phyloP scores from a whole-genome alignment of 1,140 invertebrate genomes.

The Drosophila kurseongensis region DNA sequence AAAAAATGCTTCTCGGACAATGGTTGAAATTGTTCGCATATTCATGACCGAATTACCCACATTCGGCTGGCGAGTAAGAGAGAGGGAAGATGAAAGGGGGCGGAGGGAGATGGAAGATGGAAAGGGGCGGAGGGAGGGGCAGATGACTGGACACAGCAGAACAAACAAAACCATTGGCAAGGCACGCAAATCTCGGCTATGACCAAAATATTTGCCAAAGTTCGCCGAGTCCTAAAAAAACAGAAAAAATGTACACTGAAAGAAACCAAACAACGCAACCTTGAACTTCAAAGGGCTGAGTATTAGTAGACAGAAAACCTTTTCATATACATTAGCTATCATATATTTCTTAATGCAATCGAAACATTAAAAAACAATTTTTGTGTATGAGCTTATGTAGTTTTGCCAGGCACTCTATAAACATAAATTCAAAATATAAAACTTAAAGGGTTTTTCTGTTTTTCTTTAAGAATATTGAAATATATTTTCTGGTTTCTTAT shows the following conservation, averaged over 20 bases:
- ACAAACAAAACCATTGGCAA: slow-evolving; percentile 78
- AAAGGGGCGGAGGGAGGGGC: slow-evolving; percentile 1
- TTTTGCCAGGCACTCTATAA: too few relatives aligned
- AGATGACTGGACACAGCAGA: slow-evolving; percentile 75
- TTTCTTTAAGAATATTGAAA: too few relatives aligned
- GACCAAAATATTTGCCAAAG: slow-evolving; percentile 79
- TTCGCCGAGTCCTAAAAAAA: slow-evolving; percentile 49
- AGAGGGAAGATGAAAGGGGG: not conserved
- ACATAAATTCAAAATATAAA: too few relatives aligned
- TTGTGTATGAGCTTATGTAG: too few relatives aligned
- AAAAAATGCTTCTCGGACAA: slow-evolving; percentile 76
- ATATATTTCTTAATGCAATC: too few relatives aligned
- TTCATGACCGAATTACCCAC: slow-evolving; percentile 81
- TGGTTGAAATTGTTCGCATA: slow-evolving; percentile 77
- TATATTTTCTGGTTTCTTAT: too few relatives aligned
- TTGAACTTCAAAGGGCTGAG: not conserved
- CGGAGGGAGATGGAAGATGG: not conserved
- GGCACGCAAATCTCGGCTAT: slow-evolving; percentile 80
- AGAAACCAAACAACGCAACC: not conserved
- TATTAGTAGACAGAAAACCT: not conserved
- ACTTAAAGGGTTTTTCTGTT: too few relatives aligned
- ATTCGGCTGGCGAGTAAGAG: slow-evolving; percentile 45
- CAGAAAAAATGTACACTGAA: slow-evolving; percentile 21
- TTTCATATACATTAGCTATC: too few relatives aligned
- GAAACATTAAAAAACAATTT: too few relatives aligned